These are phyloP conservation scores for Lacerta agilis DNA, from an alignment of 2,797 vertebrate genomes.

Conservation along the genomic window DNA sequence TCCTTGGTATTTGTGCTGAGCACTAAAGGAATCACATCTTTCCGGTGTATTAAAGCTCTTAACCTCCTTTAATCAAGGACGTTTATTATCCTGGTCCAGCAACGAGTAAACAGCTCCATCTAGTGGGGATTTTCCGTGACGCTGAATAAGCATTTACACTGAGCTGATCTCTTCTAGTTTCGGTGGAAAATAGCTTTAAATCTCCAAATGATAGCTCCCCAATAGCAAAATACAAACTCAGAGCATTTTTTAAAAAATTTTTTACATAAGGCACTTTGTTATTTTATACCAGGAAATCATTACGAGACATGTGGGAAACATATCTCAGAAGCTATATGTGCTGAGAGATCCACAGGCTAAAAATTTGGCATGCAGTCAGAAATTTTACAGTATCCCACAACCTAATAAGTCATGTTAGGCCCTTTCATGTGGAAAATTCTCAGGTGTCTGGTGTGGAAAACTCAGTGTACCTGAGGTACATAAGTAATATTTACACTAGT, in stretches of 20 bases:
- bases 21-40: constrained; percentile 11
- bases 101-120: constrained; percentile 66
- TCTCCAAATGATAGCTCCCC: not conserved
- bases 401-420: not conserved
- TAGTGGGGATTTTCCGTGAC: constrained; percentile 56
- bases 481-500: not conserved
- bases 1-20: constrained; percentile 35
- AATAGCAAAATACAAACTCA: not conserved
- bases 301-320: not conserved
- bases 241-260: too few species aligned
- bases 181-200: not conserved
- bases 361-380: not conserved
- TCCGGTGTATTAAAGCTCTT: not conserved
- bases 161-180: not conserved
- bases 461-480: too few species aligned
- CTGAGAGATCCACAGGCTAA: not conserved
- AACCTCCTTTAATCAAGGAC: not conserved
- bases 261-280: not conserved
- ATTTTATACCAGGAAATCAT: not conserved
- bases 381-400: not conserved
- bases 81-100: rapidly evolving
- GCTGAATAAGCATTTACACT: not conserved
- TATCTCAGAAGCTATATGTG: not conserved
- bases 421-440: not conserved
- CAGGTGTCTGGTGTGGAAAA: not conserved